Evolutionary conservation across 2,888 invertebrate genomes (phyloP), one percentile per base, ranked within the genome.

Genomic region (Mycalesis mineus): DNA sequence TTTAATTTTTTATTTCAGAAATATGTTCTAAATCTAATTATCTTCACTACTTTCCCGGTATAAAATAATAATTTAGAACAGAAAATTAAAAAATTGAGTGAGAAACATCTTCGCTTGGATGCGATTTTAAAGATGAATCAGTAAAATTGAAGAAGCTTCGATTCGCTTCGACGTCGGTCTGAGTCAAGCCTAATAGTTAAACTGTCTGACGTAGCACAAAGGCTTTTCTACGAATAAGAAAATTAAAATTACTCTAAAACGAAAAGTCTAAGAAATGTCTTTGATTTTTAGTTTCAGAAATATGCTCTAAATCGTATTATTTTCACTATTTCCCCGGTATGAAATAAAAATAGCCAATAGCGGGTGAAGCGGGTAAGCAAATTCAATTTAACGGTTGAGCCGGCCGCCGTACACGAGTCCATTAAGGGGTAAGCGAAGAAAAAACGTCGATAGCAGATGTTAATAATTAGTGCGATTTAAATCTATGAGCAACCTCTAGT

Each of bases 361-460:
- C 60, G 63, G 64, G 63, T 68, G 64, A 69, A 67, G 67, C 61
- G 65, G 64, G 63, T 68, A 66, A 68, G 72, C 71, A 75, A 84
- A 83, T 82, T 84, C 78, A 84, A 84, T 84, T 84, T 81, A 75
- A 78, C 79, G 81, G 75, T 70, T 71, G 69, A 74, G 62, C 72
- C 77, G 71, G 64, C 72, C 69, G 66, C 69, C 71, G 75, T 64
- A 74, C 73, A 73, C 71, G 70, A 76, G 72, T 75, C 82, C 75
- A 83, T 82, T 82, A 83, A 77, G 74, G 72, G 75, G 75, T 74
- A 73, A 73, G 68, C 72, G 74, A 74, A 80, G 81, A 48, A 82
- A 80, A 81, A 81, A 81, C 80, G 81, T 75, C 83, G 80, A 83
- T 80, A 84, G 81, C 82, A 83, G 83, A 78, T 82, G 83, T 83